Base-by-base conservation (phyloP, 2,888 invertebrate genomes). In the Euplexia lucipara region DNA sequence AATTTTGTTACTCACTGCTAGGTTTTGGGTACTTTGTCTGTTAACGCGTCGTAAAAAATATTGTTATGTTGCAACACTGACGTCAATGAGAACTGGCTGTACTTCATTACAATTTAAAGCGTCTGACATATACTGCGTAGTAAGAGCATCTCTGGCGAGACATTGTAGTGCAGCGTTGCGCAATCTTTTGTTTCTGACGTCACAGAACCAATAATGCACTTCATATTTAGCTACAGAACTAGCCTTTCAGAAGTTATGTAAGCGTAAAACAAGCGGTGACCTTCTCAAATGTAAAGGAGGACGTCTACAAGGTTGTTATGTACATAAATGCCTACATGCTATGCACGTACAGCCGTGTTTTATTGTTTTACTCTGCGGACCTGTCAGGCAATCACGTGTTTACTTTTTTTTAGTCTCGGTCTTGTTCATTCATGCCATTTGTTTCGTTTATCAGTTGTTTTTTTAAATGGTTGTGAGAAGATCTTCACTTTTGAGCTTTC, bases 171-270 rank as follows among this genome's bases (percentile, higher is more conserved):
- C 14, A 20, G 41, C 59, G 56, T 75, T 74, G 45, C 54, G 67
- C 61, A 80, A 80, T 69, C 61, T 63, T 68, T 71, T 66, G 62
- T 61, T 20, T 18, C 22, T 69, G 69, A 79, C 78, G 74, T 81
- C 68, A 81, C 14, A 62, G 20, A 56, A 47, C 64, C 75, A 78
- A 81, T 79, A 70, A 78, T 84, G 79, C 78, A 81, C 74, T 26
- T 26, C 62, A 71, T 70, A 61, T 74, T 70, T 56, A 56, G 52
- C 53, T 52, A 68, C 62, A 73, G 74, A 69, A 58, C 64, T n/a
- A 70, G 71, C 62, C 78, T 79, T 82, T 79, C 76, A 76, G 75
- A 59, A 35, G 58, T 82, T 83, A 81, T 83, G 80, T 66, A 82
- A 85, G 76, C 78, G 71, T 73, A 57, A 77, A 80, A 70, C 64